Evolutionary conservation across 2,888 invertebrate genomes (phyloP).

Genomic region (Embidobia sp.): DNA sequence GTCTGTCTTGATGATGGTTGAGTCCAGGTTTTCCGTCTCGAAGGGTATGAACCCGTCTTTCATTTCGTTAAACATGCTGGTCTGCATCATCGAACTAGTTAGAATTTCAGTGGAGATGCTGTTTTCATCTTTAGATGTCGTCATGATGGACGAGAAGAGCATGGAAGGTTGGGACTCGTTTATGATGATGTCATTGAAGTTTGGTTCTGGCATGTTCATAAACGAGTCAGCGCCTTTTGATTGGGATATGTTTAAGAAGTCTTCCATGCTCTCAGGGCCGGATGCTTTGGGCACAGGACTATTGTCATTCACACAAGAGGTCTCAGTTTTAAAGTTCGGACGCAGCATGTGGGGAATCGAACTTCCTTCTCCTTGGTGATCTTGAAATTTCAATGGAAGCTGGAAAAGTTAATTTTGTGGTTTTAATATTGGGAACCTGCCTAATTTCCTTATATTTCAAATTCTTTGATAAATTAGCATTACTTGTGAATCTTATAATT

Average conservation of each 20-base stretch:
- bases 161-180: slow-evolving; percentile 77
- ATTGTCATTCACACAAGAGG: slow-evolving; percentile 26
- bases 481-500: too few species aligned
- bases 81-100: slow-evolving; percentile 77
- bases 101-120: slow-evolving; percentile 67
- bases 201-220: slow-evolving; percentile 76
- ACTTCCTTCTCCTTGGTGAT: slow-evolving; percentile 8
- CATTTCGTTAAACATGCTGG: slow-evolving; percentile 73
- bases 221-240: slow-evolving; percentile 78
- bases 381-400: slow-evolving; percentile 32
- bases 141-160: slow-evolving; percentile 72
- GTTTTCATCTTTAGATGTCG: slow-evolving; percentile 62
- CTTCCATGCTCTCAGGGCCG: slow-evolving; percentile 77
- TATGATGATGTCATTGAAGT: slow-evolving; percentile 74
- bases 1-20: slow-evolving; percentile 24
- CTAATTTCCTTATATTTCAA: background rate
- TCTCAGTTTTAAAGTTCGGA: slow-evolving; percentile 54
- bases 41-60: slow-evolving; percentile 61
- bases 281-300: slow-evolving; percentile 56
- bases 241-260: slow-evolving; percentile 75
- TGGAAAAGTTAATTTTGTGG: slow-evolving; percentile 2
- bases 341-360: slow-evolving; percentile 73
- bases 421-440: too few species aligned
- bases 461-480: too few species aligned
- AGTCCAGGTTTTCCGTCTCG: slow-evolving; percentile 37